These are phyloP conservation scores for Pantelozetes paolii DNA, from an alignment of 2,888 invertebrate species.

Conservation along the genomic window DNA sequence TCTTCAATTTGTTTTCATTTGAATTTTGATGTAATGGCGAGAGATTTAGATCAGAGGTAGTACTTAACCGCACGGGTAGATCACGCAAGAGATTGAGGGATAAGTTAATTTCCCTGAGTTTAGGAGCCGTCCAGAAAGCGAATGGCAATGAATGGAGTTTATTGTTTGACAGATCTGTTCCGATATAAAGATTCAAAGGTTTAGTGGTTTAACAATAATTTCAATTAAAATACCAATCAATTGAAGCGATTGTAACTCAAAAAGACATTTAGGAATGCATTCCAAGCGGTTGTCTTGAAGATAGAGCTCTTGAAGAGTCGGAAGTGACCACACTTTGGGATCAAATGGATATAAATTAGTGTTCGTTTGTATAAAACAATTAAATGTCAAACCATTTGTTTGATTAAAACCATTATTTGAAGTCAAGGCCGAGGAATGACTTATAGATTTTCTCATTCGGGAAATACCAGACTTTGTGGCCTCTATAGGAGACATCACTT, in stretches of 20 bases:
- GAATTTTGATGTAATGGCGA: constrained; percentile 6
- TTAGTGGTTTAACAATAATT: neutral
- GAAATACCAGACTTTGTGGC: constrained; percentile 27
- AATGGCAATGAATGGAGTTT: constrained; percentile 76
- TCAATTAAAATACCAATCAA: constrained; percentile 60
- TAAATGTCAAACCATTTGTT: constrained; percentile 37
- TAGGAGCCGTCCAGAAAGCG: constrained; percentile 78
- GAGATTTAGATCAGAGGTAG: neutral
- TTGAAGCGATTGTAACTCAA: constrained; percentile 70
- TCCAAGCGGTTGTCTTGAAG: constrained; percentile 87
- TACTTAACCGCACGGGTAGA: constrained; percentile 55
- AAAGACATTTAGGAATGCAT: constrained; percentile 72
- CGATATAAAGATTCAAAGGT: neutral
- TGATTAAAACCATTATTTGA: constrained; percentile 10
- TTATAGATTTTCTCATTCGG: constrained; percentile 41
- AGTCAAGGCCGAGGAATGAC: constrained; percentile 33
- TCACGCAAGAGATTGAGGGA: constrained; percentile 81
- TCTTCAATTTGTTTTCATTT: neutral
- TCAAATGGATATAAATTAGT: constrained; percentile 26
- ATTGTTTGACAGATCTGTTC: constrained; percentile 79
- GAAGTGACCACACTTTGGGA: constrained; percentile 52
- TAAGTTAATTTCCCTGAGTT: constrained; percentile 78
- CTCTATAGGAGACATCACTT: constrained; percentile 14
- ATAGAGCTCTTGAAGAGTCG: constrained; percentile 80
- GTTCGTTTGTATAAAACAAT: constrained; percentile 2